Base-by-base conservation (phyloP, 1,140 invertebrate genomes). In the Rhynchophorus ferrugineus region DNA sequence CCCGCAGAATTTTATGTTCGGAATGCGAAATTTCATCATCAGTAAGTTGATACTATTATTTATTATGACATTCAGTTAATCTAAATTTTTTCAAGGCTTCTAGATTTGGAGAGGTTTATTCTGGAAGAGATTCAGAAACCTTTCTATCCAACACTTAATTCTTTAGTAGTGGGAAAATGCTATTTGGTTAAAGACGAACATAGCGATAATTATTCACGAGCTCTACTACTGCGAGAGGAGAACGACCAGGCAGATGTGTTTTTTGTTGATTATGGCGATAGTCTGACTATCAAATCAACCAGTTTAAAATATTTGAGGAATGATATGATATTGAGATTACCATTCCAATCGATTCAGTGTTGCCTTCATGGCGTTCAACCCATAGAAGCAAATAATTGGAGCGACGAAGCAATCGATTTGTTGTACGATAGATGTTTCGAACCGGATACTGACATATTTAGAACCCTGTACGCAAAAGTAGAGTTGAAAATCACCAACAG, bases 1-100 rank as follows among this genome's bases (percentile, higher is more conserved):
- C 64, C 62, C 16, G 44, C 44, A 5, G 59, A 64, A 29, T 61
- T 66, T 46, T 66, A 62, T 22, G 61, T 66, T 3, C 52, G 55
- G 24, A 50, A 59, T 16, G 43, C 46, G n/a, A 66, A 64, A 54
- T 66, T 57, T 45, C 34, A 49, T 11, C 21, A 52, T 20, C 33
- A 56, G 64, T 65, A 56, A 64, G 63, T 60, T 34, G 8, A 52
- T n/a, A n/a, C n/a, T n/a, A n/a, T n/a, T n/a, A n/a, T n/a, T n/a
- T n/a, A n/a, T n/a, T n/a, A n/a, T n/a, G n/a, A n/a, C n/a, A n/a
- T 45, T 33, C 22, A 2, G 13, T 39, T 53, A 18, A 29, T 51
- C 20, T 3, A 44, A 38, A n/a, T 16, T 42, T 20, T 45, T 57
- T 63, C 49, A 29, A 65, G 63, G 33, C 47, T 63, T 13, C 19